These are phyloP conservation scores for Suricata suricatta DNA, from an alignment of 2,113 vertebrate species.

Conservation along the genomic window DNA sequence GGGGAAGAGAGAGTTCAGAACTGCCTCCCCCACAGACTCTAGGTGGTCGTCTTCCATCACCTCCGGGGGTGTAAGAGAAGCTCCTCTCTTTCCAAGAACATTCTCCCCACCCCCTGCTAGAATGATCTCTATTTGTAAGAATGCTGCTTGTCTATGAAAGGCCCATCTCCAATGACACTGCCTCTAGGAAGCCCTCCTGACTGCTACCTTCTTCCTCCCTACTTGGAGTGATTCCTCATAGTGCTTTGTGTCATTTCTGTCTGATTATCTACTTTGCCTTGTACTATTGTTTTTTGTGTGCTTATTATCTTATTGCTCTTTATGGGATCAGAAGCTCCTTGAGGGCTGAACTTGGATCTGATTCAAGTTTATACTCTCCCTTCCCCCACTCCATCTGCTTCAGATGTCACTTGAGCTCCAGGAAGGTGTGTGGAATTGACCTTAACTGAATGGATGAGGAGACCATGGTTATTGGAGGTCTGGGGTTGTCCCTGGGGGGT, in stretches of 20 bases:
- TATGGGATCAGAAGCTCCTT: neutral
- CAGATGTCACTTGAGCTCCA: neutral
- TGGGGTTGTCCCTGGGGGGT: neutral
- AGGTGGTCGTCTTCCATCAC: neutral
- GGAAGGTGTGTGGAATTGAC: neutral
- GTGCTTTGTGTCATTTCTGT: neutral
- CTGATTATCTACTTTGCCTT: neutral
- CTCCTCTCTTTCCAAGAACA: neutral
- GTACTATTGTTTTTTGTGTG: neutral
- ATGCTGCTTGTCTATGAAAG: neutral
- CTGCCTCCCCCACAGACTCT: neutral
- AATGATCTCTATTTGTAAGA: neutral
- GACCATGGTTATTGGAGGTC: no score
- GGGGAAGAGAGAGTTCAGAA: neutral
- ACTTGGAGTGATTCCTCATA: neutral
- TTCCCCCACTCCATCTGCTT: no score
- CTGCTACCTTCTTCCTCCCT: neutral
- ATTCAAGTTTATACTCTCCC: neutral
- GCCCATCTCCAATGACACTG: neutral
- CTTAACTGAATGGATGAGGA: neutral
- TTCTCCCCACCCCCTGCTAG: neutral
- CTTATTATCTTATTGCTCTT: neutral
- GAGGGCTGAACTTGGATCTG: neutral
- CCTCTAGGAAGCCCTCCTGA: slow-evolving; percentile 25
- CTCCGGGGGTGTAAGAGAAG: neutral